phyloP scores from a whole-genome alignment of 2,888 invertebrate species.

The Ophioninae sp. region DNA sequence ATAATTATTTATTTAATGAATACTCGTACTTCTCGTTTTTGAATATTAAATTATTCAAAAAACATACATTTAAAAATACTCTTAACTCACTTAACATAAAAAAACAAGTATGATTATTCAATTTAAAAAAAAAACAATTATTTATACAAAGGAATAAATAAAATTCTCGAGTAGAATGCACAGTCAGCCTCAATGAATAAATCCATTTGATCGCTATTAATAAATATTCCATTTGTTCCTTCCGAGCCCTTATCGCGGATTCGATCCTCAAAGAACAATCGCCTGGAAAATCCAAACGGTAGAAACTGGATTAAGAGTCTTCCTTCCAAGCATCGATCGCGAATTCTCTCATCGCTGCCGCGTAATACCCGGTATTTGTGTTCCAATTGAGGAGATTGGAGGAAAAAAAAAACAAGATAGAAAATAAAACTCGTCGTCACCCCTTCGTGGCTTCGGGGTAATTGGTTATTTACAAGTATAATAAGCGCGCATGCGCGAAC shows the following conservation, averaged over 20 bases:
- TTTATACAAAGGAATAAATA: too few species aligned
- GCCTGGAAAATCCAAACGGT: neutral
- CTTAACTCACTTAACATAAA: too few species aligned
- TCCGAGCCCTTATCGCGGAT: neutral
- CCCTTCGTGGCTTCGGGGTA: slow-evolving; percentile 63
- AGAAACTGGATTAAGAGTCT: neutral
- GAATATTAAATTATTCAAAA: too few species aligned
- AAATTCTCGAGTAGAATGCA: too few species aligned
- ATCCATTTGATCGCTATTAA: too few species aligned
- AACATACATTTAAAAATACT: too few species aligned
- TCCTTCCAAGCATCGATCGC: neutral
- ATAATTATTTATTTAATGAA: too few species aligned
- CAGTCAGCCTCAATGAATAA: too few species aligned
- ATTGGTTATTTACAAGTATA: slow-evolving; percentile 78
- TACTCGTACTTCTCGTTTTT: too few species aligned
- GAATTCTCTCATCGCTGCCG: neutral
- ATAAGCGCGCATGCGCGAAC: slow-evolving; percentile 61
- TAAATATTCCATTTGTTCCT: neutral
- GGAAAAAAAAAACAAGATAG: neutral
- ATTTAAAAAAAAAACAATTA: too few species aligned
- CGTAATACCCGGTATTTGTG: neutral
- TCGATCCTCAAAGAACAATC: neutral
- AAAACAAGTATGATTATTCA: too few species aligned
- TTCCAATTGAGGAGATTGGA: neutral
- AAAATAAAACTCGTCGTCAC: neutral